Evolutionary conservation across 2,888 invertebrate species (phyloP).

Genomic region (Idaea straminata): DNA sequence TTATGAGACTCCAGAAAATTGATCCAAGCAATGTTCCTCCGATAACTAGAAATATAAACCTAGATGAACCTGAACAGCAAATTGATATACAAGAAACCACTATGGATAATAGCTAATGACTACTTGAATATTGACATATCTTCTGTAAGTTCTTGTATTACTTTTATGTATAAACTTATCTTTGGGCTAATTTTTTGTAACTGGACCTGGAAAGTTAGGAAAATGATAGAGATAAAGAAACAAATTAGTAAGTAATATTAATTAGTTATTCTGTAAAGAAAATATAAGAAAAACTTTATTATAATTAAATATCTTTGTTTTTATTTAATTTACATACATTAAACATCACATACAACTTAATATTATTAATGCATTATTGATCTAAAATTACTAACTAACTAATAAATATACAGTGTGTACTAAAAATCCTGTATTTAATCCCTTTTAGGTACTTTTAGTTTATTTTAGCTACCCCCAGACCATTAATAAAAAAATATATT

Average conservation of each 20-base stretch:
- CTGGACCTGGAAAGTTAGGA: too few relatives aligned
- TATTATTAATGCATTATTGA: not conserved
- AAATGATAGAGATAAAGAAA: not conserved
- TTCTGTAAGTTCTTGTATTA: too few relatives aligned
- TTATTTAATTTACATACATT: conserved; percentile 25
- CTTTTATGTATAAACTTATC: too few relatives aligned
- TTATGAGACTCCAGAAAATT: conserved; percentile 51
- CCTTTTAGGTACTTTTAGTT: too few relatives aligned
- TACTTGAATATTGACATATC: not conserved
- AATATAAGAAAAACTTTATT: conserved; percentile 8
- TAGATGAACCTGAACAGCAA: conserved; percentile 41
- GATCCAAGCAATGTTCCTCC: conserved; percentile 49
- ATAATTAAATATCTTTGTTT: conserved; percentile 18
- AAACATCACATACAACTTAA: conserved; percentile 26
- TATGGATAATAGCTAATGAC: conserved; percentile 47
- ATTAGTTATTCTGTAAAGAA: not conserved
- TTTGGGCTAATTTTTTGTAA: too few relatives aligned
- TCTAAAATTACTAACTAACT: not conserved
- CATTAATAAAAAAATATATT: too few relatives aligned
- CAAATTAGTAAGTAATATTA: not conserved
- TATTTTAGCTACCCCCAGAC: too few relatives aligned
- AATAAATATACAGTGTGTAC: not conserved
- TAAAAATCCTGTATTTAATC: not conserved
- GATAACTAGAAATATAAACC: conserved; percentile 37
- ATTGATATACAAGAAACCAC: conserved; percentile 40